phyloP scores from a whole-genome alignment of 2,113 vertebrate genomes.

The Elephantulus edwardii region DNA sequence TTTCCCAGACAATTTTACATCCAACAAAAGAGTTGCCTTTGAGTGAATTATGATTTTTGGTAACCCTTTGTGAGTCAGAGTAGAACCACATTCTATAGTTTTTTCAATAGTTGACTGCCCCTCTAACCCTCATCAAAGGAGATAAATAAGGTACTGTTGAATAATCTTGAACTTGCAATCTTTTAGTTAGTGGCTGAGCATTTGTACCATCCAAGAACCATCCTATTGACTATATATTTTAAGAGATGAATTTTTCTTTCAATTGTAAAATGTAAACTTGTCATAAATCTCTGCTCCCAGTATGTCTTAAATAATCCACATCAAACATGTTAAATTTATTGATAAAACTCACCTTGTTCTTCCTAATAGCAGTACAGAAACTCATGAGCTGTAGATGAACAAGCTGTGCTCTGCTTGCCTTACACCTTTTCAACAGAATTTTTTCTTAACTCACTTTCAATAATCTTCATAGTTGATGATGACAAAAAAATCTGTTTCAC shows the following conservation, averaged over 20 bases:
- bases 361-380: constrained; percentile 23
- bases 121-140: too few species aligned
- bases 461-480: constrained; percentile 30
- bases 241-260: neutral
- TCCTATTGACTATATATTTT: neutral
- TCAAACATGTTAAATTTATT: constrained; percentile 46
- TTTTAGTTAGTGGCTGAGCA: neutral
- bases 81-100: neutral
- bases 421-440: neutral
- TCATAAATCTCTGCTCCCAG: constrained; percentile 38
- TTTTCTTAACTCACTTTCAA: constrained; percentile 20
- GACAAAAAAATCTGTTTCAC: constrained; percentile 17
- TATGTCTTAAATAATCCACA: constrained; percentile 17
- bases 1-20: too few species aligned
- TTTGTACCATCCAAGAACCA: neutral
- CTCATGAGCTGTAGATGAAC: constrained; percentile 50
- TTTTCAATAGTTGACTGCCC: neutral
- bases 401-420: constrained; percentile 50
- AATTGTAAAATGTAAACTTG: neutral
- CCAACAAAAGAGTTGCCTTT: too few species aligned
- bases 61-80: neutral
- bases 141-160: neutral
- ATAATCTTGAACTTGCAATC: neutral
- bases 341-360: constrained; percentile 49
- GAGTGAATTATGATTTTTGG: neutral